Evolutionary conservation across 2,888 invertebrate species (phyloP).

Genomic region (Ditula angustiorana): DNA sequence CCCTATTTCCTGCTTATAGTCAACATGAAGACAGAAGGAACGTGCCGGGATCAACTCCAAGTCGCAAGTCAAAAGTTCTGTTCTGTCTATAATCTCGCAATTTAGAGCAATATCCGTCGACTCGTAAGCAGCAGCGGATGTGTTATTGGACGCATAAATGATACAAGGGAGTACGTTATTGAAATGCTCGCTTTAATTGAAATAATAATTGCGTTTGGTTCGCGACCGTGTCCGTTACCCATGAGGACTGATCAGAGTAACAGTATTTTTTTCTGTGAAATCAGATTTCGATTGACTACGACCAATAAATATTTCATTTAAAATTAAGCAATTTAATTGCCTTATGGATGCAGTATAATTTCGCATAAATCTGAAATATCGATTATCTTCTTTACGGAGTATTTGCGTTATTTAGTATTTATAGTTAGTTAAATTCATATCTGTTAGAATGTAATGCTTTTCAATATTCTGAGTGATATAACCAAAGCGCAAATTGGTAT

Average conservation of each 20-base stretch:
- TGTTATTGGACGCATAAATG: not conserved
- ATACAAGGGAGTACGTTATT: not conserved
- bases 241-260: not conserved
- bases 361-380: not conserved
- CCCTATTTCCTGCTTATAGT: slow-evolving; percentile 70
- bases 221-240: not conserved
- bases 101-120: slow-evolving; percentile 22
- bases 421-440: too few species aligned
- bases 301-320: too few species aligned
- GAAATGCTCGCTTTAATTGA: not conserved
- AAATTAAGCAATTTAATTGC: not conserved
- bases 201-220: not conserved
- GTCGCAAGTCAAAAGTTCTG: slow-evolving; percentile 32
- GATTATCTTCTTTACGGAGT: too few species aligned
- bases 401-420: too few species aligned
- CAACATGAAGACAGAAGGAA: slow-evolving; percentile 49
- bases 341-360: not conserved
- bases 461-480: not conserved
- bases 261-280: not conserved
- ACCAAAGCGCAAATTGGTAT: slow-evolving; percentile 76
- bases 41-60: slow-evolving; percentile 52
- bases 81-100: slow-evolving; percentile 18
- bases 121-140: not conserved
- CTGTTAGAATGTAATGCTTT: not conserved
- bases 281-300: not conserved